Conservation (phyloP, 2,797 vertebrate species). For the Poecilia picta region DNA sequence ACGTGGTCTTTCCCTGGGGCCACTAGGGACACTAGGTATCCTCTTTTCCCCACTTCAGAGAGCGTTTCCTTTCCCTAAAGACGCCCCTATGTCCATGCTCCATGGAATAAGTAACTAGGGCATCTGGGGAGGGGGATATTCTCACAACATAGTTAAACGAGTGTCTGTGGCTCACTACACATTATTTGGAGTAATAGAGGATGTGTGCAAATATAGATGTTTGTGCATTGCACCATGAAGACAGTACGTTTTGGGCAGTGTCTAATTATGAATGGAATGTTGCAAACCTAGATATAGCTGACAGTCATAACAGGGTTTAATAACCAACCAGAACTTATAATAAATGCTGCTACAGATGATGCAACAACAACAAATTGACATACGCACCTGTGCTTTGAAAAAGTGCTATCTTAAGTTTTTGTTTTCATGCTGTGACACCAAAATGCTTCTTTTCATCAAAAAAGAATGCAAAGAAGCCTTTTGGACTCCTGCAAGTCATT, state of each 20-base stretch:
- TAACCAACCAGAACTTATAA: conserved; percentile 9
- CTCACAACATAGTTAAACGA: conserved; percentile 75
- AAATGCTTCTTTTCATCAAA: neutral
- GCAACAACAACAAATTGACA: conserved; percentile 15
- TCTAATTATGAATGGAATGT: conserved; percentile 48
- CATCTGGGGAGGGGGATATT: conserved; percentile 70
- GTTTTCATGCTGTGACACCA: neutral
- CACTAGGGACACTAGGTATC: conserved; percentile 67
- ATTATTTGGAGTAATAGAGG: conserved; percentile 24
- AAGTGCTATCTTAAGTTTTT: neutral
- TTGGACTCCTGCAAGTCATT: too few relatives aligned
- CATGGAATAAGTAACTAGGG: conserved; percentile 67
- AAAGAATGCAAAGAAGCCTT: too few relatives aligned
- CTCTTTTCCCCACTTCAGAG: conserved; percentile 69
- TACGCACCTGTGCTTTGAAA: neutral
- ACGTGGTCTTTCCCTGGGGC: conserved; percentile 44
- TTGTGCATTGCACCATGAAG: conserved; percentile 27
- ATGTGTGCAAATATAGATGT: conserved; percentile 19
- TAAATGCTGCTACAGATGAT: conserved; percentile 28
- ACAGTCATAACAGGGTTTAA: conserved; percentile 18
- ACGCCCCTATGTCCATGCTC: conserved; percentile 49
- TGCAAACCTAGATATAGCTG: conserved; percentile 42
- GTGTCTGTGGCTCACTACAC: conserved; percentile 49
- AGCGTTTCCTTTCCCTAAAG: conserved; percentile 66
- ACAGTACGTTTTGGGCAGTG: conserved; percentile 39